Evolutionary conservation across 2,888 invertebrate species (phyloP), one percentile per base, ranked within the genome.

Genomic region (Aspidapion aeneum): DNA sequence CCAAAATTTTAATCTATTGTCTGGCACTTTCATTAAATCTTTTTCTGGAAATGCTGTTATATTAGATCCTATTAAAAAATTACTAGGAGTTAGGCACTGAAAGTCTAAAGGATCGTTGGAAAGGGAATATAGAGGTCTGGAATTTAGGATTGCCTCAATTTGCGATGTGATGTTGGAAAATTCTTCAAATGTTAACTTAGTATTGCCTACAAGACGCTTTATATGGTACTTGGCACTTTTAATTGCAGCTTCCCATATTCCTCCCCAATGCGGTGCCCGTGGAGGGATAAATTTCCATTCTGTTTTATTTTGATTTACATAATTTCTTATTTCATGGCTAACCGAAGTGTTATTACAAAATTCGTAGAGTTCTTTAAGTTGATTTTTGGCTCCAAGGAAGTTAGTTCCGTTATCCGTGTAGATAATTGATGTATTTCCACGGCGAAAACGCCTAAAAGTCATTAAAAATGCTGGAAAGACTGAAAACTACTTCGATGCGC

Each of bases 371-470:
- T 67, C 60, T 12, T 55, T 21, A 1, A 67, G 50, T 19, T 56
- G 16, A 49, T 66, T 68, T 9, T 60, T 64, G 12, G 64, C 20
- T 12, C 64, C 66, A 12, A 55, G 18, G 35, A 66, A 68, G 20
- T 68, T 64, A 1, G 61, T 64, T 12, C 21, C 63, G 60, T 66
- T 68, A 54, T 67, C 64, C 5, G 20, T 51, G 52, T 19, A 62
- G 7, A 64, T 63, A 1, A 17, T 54, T n/a, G 7, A 1, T 1
- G 64, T 61, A 17, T 20, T 18, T 7, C 64, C 64, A 55, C 64
- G 12, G 1, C 64, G 21, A 63, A 68, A 68, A n/a, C 66, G 1
- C 56, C 59, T 64, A 0, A 68, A 21, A 5, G 63, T 51, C 1
- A 22, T 16, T 1, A 68, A 12, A 57, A 68, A 66, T 17, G 18